These are phyloP conservation scores for Mechanitis messenoides DNA, from an alignment of 2,888 invertebrate species.

Conservation along the genomic window DNA sequence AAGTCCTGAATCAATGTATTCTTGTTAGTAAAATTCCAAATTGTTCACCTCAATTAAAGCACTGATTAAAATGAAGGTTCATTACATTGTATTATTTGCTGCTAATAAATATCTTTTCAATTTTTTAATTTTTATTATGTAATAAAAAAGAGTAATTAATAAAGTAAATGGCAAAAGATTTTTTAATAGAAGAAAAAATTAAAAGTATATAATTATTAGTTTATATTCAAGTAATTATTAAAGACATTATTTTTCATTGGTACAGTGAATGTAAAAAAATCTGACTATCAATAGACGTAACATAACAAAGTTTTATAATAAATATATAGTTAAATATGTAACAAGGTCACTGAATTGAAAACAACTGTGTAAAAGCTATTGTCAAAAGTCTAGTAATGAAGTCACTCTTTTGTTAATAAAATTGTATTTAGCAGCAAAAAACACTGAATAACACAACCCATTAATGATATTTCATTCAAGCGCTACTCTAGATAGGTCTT, in stretches of 20 bases:
- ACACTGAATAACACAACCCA: constrained; percentile 19
- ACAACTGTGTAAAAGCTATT: too few relatives aligned
- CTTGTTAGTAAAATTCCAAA: constrained; percentile 57
- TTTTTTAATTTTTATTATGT: too few relatives aligned
- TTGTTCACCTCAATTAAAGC: constrained; percentile 24
- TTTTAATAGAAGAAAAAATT: too few relatives aligned
- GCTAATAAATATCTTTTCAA: not conserved
- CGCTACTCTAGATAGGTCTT: constrained; percentile 42
- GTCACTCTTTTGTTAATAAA: not conserved
- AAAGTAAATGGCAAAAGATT: too few relatives aligned
- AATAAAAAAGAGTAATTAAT: too few relatives aligned
- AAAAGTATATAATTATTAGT: not conserved
- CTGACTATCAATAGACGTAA: not conserved
- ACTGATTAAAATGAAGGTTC: constrained; percentile 6
- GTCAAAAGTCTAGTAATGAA: not conserved
- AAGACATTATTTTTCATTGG: not conserved
- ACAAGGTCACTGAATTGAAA: not conserved
- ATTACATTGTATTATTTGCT: constrained; percentile 11
- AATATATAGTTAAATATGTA: constrained; percentile 2
- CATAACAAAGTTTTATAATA: not conserved
- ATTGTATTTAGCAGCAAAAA: constrained; percentile 23
- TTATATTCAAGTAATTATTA: not conserved
- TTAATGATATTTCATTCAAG: constrained; percentile 34
- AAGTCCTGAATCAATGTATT: constrained; percentile 67
- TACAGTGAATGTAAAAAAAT: not conserved